Evolutionary conservation across 2,797 vertebrate species (phyloP), one percentile per base, ranked within the genome.

Genomic region (Manis pentadactyla): DNA sequence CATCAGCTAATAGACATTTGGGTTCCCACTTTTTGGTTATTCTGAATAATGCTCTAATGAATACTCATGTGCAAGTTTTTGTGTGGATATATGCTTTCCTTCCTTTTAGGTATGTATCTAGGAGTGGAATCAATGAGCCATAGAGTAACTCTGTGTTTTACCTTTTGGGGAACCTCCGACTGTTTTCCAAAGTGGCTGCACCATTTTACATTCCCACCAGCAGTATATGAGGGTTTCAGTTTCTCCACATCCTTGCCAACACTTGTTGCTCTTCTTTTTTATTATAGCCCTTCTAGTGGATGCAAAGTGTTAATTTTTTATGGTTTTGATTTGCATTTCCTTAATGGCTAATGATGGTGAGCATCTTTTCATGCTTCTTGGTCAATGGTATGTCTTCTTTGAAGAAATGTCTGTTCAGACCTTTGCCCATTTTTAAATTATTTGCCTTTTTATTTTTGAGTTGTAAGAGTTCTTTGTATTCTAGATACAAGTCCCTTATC

Each of bases 321-420:
- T 63, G 68, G 46, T 63, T 93, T 89, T 39, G 63, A 82, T 85
- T 77, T 89, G 64, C 29, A 69, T 71, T 93, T 96, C 55, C 57
- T 29, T 64, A 19, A 31, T 39, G 73, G 61, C 73, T 66, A 55
- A 9, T 53, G 84, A 34, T 18, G 37, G 31, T 89, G 57, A 66
- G 31, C 46, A 34, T 79, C 39, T 64, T 92, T 84, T 78, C 34
- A 29, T 39, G 18, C 51, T 71, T 93, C 27, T 51, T 49, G 23
- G 55, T 27, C 37, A 61, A 7, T 78, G 34, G 34, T 51, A 19
- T 39, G 13, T 87, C 61, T 79, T 68, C 63, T 73, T 87, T 55
- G 42, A 71, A 92, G 51, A 79, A 90, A 74, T 27, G 39, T 79
- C 87, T 49, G 4, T 78, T 84, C 59, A 42, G 55, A 49, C 15